Evolutionary conservation across 2,888 invertebrate species (phyloP).

Genomic region (Macaria notata): DNA sequence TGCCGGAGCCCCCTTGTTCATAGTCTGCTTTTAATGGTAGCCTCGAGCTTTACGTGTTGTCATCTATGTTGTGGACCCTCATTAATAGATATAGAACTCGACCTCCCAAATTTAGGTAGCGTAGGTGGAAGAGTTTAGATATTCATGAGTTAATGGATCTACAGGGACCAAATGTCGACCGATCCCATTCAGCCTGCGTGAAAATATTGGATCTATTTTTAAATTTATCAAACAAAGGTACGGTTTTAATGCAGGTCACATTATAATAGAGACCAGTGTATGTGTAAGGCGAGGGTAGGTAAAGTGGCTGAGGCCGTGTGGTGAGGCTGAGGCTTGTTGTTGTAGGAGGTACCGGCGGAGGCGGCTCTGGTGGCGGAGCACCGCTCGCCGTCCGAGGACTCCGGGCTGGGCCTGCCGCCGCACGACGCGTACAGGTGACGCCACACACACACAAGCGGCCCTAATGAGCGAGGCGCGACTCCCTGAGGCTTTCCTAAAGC

Average conservation of each 20-base stretch:
- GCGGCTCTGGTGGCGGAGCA: slow-evolving; percentile 85
- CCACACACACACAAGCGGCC: slow-evolving; percentile 38
- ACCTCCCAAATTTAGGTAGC: slow-evolving; percentile 6
- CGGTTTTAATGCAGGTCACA: neutral
- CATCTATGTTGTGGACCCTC: slow-evolving; percentile 29
- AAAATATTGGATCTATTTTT: slow-evolving; percentile 3
- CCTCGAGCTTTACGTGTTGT: slow-evolving; percentile 45
- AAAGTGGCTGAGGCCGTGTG: slow-evolving; percentile 41
- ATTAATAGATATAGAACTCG: slow-evolving; percentile 13
- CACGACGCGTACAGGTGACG: slow-evolving; percentile 87
- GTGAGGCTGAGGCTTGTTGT: slow-evolving; percentile 81
- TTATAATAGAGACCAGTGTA: neutral
- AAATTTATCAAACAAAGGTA: neutral
- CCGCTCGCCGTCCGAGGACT: slow-evolving; percentile 96
- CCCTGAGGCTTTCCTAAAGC: slow-evolving; percentile 53
- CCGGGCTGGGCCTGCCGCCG: slow-evolving; percentile 94
- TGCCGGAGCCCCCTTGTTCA: slow-evolving; percentile 48
- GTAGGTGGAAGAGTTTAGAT: neutral
- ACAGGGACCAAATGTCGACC: slow-evolving; percentile 3
- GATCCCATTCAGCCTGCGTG: neutral
- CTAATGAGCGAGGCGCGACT: slow-evolving; percentile 61
- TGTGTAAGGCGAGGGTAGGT: slow-evolving; percentile 6
- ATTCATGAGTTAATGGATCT: slow-evolving; percentile 10
- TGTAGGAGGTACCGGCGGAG: slow-evolving; percentile 80
- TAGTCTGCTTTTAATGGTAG: slow-evolving; percentile 60